phyloP scores from a whole-genome alignment of 2,797 vertebrate species.

The Emys orbicularis region DNA sequence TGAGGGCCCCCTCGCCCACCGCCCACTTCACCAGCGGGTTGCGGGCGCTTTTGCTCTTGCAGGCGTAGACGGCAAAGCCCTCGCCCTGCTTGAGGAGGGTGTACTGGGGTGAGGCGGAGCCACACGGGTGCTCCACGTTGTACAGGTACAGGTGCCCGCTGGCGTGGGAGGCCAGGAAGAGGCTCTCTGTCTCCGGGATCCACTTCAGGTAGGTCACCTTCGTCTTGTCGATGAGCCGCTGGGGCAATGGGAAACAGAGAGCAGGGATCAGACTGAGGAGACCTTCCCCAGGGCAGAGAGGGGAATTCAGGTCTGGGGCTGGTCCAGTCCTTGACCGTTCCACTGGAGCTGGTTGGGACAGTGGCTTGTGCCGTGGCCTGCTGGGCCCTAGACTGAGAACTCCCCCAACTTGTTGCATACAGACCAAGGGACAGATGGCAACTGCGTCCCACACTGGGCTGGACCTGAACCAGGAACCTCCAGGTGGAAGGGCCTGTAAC shows the following conservation, averaged over 20 bases:
- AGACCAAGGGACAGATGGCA: not conserved
- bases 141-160: slow-evolving; percentile 96
- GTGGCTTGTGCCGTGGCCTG: not conserved
- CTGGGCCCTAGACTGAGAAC: not conserved
- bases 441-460: not conserved
- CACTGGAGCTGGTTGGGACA: not conserved
- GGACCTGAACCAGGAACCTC: not conserved
- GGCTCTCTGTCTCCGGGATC: slow-evolving; percentile 91
- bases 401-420: not conserved
- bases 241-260: not conserved
- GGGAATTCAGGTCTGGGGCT: not conserved
- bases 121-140: slow-evolving; percentile 89
- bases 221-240: slow-evolving; percentile 94
- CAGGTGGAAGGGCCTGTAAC: not conserved
- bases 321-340: not conserved
- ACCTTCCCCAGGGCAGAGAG: no score
- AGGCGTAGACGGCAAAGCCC: slow-evolving; percentile 91
- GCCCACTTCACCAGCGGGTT: slow-evolving; percentile 94
- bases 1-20: slow-evolving; percentile 91
- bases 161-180: slow-evolving; percentile 92
- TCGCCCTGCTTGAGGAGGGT: slow-evolving; percentile 90
- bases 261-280: not conserved
- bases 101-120: slow-evolving; percentile 87
- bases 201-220: slow-evolving; percentile 93
- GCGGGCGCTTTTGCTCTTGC: slow-evolving; percentile 90